Percentiles rank a stretch among this genome's conserved stretches.
These are phyloP conservation scores for Naso thynnoides DNA, from an alignment of 2,797 vertebrate genomes.

Conservation along the genomic window DNA sequence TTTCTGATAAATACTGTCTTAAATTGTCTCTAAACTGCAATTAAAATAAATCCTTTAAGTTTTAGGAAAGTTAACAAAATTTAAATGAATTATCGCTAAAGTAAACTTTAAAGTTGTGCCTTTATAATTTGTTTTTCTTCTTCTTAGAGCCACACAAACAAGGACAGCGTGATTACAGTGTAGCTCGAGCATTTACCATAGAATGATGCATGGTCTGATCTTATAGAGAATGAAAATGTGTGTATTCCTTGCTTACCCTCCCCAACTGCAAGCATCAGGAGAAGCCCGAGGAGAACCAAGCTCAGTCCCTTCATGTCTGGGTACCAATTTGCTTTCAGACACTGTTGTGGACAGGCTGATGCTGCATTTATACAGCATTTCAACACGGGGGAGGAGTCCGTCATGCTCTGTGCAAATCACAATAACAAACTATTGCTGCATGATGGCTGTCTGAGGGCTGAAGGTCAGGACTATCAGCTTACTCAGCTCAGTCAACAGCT, in stretches of 20 bases:
- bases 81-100: background rate
- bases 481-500: constrained; percentile 41
- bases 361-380: constrained; percentile 84
- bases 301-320: constrained; percentile 81
- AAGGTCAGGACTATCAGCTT: constrained; percentile 50
- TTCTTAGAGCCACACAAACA: constrained; percentile 24
- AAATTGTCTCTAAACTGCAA: background rate
- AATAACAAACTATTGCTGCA: constrained; percentile 72
- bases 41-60: background rate
- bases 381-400: constrained; percentile 78
- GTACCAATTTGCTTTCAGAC: constrained; percentile 71
- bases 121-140: constrained; percentile 2
- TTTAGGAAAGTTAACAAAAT: background rate
- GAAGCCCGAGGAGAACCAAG: constrained; percentile 79
- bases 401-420: constrained; percentile 69
- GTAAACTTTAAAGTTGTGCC: constrained; percentile 14
- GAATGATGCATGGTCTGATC: constrained; percentile 31
- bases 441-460: constrained; percentile 65
- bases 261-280: constrained; percentile 79
- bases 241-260: constrained; percentile 76
- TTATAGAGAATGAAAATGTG: constrained; percentile 48
- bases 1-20: background rate
- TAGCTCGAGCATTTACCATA: constrained; percentile 22
- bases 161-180: background rate
- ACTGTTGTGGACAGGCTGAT: constrained; percentile 67